Percentiles rank a stretch among this genome's conserved stretches.
phyloP scores from a whole-genome alignment of 1,140 invertebrate genomes.

The Tetramorium parvispinum region DNA sequence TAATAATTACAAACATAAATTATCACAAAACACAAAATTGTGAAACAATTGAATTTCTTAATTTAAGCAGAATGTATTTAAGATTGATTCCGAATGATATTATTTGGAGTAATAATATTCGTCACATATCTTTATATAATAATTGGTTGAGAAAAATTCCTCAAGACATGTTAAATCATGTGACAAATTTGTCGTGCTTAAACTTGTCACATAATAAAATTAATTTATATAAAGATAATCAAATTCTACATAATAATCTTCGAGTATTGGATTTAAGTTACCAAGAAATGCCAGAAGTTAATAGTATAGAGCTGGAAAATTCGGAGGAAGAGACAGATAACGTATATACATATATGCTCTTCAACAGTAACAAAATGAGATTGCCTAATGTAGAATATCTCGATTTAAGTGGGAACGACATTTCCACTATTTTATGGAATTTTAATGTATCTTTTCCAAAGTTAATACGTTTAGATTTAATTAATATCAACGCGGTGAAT shows the following conservation, averaged over 20 bases:
- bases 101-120: not conserved
- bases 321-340: not conserved
- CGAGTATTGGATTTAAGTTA: not conserved
- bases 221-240: not conserved
- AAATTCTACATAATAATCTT: not conserved
- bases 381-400: constrained; percentile 19
- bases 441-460: not conserved
- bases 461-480: constrained; percentile 17
- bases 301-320: not conserved
- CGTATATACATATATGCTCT: not conserved
- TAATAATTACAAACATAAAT: not conserved
- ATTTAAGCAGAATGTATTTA: not conserved
- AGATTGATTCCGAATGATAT: not conserved
- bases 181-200: constrained; percentile 17
- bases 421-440: not conserved
- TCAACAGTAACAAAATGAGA: not conserved
- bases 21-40: not conserved
- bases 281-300: not conserved
- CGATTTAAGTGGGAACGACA: not conserved
- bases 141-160: not conserved
- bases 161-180: not conserved
- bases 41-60: rapidly evolving
- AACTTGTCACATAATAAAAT: not conserved
- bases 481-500: rapidly evolving
- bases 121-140: not conserved